Conservation (phyloP, 2,113 vertebrate species). For the Oreocharis arfaki region DNA sequence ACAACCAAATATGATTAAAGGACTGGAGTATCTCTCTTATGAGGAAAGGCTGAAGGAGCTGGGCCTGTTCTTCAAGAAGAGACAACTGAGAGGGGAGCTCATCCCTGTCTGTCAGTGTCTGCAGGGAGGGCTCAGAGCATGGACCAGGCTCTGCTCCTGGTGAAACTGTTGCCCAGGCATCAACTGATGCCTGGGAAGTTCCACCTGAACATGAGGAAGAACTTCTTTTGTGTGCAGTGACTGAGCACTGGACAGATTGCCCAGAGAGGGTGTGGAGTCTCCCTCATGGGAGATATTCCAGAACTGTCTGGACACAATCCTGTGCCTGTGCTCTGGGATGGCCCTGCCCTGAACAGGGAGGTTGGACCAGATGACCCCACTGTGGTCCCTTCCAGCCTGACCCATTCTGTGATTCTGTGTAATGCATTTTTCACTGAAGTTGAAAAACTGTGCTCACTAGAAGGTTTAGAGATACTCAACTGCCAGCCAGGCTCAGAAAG, state of each 20-base stretch:
- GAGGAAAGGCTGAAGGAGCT: neutral
- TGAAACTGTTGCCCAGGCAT: neutral
- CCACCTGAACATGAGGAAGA: neutral
- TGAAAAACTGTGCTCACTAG: neutral
- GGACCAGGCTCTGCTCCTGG: neutral
- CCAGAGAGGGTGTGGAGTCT: neutral
- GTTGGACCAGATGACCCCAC: neutral
- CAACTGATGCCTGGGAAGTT: neutral
- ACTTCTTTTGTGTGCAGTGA: neutral
- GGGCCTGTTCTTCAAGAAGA: neutral
- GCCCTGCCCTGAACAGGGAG: neutral
- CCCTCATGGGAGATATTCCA: neutral
- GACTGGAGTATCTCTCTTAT: neutral
- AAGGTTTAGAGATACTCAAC: neutral
- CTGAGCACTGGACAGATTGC: fast-evolving
- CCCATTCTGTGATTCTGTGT: neutral
- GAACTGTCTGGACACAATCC: neutral
- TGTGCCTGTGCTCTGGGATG: neutral
- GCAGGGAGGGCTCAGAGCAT: neutral
- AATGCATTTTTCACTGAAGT: neutral
- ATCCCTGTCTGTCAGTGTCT: neutral
- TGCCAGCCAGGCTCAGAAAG: neutral
- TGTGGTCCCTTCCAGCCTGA: neutral
- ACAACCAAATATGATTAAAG: neutral
- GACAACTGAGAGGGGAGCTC: fast-evolving